phyloP scores from a whole-genome alignment of 2,888 invertebrate genomes.

The Brachynemurus nebulosus region DNA sequence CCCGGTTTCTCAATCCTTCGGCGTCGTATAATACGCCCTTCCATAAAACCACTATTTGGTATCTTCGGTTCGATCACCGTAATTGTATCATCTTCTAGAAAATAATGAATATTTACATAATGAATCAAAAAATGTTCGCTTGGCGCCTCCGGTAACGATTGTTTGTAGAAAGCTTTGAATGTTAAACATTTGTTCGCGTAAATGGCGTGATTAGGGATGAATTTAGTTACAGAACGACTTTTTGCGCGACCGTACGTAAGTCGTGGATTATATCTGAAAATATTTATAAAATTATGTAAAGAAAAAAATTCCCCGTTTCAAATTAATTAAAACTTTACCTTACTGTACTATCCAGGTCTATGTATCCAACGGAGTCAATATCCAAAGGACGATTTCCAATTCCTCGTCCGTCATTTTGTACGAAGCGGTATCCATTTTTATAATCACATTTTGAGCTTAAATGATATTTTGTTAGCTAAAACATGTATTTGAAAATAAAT shows the following conservation, averaged over 20 bases:
- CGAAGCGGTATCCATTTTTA: constrained; percentile 51
- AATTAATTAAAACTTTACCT: constrained; percentile 27
- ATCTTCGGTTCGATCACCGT: constrained; percentile 68
- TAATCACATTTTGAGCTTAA: constrained; percentile 46
- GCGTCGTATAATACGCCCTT: neutral
- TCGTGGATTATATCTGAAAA: constrained; percentile 43
- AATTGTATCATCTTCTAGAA: constrained; percentile 71
- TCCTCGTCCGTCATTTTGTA: constrained; percentile 39
- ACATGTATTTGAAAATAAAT: constrained; percentile 5
- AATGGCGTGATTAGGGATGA: constrained; percentile 52
- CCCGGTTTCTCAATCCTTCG: neutral
- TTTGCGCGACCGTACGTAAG: constrained; percentile 55
- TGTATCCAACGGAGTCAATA: constrained; percentile 44
- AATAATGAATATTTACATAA: constrained; percentile 68
- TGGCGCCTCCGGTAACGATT: constrained; percentile 61
- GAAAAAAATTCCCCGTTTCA: too few species aligned
- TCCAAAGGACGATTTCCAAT: constrained; percentile 46
- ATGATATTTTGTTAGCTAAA: constrained; percentile 40
- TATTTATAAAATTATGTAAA: too few species aligned
- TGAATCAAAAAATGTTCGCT: constrained; percentile 58
- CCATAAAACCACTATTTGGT: constrained; percentile 44
- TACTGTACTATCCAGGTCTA: constrained; percentile 37
- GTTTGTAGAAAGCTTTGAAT: constrained; percentile 72
- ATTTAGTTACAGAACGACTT: constrained; percentile 40
- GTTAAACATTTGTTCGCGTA: constrained; percentile 64